Evolutionary conservation across 2,797 vertebrate species (phyloP).

Genomic region (Trachurus trachurus): DNA sequence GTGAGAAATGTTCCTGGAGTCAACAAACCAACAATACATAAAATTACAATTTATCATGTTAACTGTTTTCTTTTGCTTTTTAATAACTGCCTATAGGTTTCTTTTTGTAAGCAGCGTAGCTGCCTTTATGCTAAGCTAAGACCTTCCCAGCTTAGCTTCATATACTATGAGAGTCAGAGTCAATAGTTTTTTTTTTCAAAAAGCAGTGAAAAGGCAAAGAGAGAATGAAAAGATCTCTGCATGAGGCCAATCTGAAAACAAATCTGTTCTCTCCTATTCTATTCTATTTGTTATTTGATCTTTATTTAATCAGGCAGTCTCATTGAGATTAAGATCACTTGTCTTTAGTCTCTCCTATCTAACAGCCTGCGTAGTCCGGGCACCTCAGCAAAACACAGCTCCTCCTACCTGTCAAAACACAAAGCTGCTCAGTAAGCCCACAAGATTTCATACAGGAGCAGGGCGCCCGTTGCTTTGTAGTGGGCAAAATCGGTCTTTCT

Average conservation of each 20-base stretch:
- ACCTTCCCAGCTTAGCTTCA: too few species aligned
- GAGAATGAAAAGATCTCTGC: not conserved
- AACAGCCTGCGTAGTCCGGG: conserved; percentile 5
- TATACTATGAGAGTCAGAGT: too few species aligned
- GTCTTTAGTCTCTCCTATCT: not conserved
- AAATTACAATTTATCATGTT: too few species aligned
- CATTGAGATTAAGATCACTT: too few species aligned
- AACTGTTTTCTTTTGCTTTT: too few species aligned
- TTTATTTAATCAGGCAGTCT: too few species aligned
- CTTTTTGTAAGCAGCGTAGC: too few species aligned
- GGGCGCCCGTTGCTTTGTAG: conserved; percentile 28
- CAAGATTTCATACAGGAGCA: conserved; percentile 28
- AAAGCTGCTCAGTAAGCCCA: conserved; percentile 50
- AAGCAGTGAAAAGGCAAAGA: not conserved
- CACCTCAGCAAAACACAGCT: conserved; percentile 30
- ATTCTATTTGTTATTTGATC: too few species aligned
- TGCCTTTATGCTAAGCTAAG: too few species aligned
- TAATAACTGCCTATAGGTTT: too few species aligned
- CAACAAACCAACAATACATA: too few species aligned
- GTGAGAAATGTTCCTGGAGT: too few species aligned
- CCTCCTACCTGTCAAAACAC: conserved; percentile 58
- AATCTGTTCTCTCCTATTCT: not conserved
- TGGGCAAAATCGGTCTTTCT: conserved; percentile 42
- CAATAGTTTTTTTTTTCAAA: not conserved
- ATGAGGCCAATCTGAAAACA: conserved; percentile 21